A percentile compares a stretch with the other conserved stretches of the same genome.
Evolutionary conservation across 2,113 vertebrate species (phyloP).

Genomic region (Colaptes auratus): DNA sequence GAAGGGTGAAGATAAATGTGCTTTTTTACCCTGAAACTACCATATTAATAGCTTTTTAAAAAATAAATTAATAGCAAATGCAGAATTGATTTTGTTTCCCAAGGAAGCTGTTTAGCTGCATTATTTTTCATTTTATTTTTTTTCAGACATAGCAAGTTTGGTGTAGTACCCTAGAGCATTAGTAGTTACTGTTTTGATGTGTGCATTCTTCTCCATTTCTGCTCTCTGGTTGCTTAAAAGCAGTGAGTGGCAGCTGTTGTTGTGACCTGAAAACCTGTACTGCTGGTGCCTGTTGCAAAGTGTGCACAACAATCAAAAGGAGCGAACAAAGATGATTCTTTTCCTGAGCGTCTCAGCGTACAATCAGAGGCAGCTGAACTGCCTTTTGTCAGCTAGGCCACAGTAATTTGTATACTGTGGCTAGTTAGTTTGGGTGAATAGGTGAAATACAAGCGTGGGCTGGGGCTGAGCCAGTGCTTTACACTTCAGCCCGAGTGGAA

Average conservation of each 20-base stretch:
- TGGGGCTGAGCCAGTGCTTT: background rate
- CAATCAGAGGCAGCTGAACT: background rate
- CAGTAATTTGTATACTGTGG: fast-evolving
- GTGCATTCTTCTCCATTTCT: background rate
- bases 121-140: background rate
- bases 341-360: background rate
- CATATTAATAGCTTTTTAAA: background rate
- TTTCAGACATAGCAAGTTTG: background rate
- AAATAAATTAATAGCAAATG: background rate
- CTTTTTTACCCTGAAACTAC: background rate
- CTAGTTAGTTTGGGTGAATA: background rate
- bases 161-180: background rate
- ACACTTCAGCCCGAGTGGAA: background rate
- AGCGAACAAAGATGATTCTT: background rate
- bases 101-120: constrained; percentile 19
- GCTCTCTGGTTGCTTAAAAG: background rate
- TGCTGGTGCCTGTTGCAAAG: background rate
- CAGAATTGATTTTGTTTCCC: constrained; percentile 27
- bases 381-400: background rate
- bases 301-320: background rate
- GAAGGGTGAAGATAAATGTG: background rate
- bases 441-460: background rate
- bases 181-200: background rate
- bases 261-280: background rate
- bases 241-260: background rate